These are phyloP conservation scores for Xylota sylvarum DNA, from an alignment of 2,888 invertebrate species.

Conservation along the genomic window DNA sequence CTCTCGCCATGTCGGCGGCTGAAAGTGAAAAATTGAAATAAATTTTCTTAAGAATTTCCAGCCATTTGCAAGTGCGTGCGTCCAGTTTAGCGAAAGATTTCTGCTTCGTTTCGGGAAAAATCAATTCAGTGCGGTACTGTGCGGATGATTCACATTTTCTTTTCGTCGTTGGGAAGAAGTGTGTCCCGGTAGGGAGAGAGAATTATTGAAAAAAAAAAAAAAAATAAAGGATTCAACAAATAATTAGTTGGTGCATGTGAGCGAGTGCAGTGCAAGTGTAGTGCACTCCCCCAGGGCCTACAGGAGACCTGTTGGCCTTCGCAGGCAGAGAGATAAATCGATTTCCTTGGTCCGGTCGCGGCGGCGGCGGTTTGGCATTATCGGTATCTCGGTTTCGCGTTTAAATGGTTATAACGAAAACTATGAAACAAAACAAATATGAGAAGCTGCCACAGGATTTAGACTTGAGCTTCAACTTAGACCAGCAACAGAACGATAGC, in stretches of 20 bases:
- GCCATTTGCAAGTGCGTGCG: neutral
- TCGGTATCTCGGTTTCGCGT: constrained; percentile 33
- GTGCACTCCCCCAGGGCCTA: constrained; percentile 10
- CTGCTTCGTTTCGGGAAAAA: constrained; percentile 61
- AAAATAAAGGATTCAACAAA: constrained; percentile 42
- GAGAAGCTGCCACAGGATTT: constrained; percentile 84
- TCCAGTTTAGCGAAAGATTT: neutral
- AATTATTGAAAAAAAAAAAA: too few relatives aligned
- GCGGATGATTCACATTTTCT: constrained; percentile 66
- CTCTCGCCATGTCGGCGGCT: constrained; percentile 33
- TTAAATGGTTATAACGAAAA: constrained; percentile 77
- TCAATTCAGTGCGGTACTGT: constrained; percentile 62
- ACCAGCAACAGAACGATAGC: constrained; percentile 75
- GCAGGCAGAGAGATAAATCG: constrained; percentile 51
- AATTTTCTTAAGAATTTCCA: constrained; percentile 3
- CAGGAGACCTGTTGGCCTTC: constrained; percentile 75
- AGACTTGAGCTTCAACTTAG: constrained; percentile 82
- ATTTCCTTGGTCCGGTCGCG: constrained; percentile 36
- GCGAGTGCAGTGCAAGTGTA: constrained; percentile 34
- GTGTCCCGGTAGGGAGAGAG: neutral
- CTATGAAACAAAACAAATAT: constrained; percentile 85
- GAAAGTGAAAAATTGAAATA: constrained; percentile 33
- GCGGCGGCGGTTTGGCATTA: constrained; percentile 18
- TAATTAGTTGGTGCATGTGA: constrained; percentile 36
- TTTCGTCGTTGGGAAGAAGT: constrained; percentile 16